Conservation (phyloP, 2,797 vertebrate genomes). For the Echiichthys vipera region DNA sequence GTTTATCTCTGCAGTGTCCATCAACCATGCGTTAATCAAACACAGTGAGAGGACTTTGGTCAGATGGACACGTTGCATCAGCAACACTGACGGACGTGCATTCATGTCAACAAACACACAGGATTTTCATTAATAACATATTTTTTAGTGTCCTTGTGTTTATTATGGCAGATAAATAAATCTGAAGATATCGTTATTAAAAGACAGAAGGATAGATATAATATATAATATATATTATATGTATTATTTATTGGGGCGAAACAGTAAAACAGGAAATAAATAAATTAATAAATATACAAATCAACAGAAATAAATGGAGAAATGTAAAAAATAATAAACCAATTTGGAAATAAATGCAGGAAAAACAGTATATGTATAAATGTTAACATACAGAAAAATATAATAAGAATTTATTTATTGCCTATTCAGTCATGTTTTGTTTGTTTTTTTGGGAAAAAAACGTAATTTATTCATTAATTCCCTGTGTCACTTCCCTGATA, state of each 20-base stretch:
- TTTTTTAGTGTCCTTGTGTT: not conserved
- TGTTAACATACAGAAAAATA: not conserved
- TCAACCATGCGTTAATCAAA: constrained; percentile 46
- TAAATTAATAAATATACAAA: not conserved
- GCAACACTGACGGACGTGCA: not conserved
- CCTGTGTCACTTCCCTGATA: not conserved
- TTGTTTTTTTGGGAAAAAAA: not conserved
- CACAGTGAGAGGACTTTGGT: constrained; percentile 64
- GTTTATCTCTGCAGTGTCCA: constrained; percentile 51
- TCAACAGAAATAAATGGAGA: not conserved
- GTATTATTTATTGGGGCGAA: not conserved
- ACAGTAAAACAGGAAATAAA: not conserved
- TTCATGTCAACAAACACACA: not conserved
- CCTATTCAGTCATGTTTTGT: too few species aligned
- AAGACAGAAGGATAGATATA: not conserved
- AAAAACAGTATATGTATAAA: not conserved
- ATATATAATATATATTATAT: too few species aligned
- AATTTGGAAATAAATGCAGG: not conserved
- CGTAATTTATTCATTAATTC: not conserved
- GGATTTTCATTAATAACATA: not conserved
- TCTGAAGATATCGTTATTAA: not conserved
- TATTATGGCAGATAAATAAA: not conserved
- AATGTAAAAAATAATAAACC: not conserved
- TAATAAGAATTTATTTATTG: not conserved
- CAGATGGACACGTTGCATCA: constrained; percentile 8